Base-by-base conservation (phyloP, 2,113 vertebrate species). In the Mesembrinibis cayennensis region DNA sequence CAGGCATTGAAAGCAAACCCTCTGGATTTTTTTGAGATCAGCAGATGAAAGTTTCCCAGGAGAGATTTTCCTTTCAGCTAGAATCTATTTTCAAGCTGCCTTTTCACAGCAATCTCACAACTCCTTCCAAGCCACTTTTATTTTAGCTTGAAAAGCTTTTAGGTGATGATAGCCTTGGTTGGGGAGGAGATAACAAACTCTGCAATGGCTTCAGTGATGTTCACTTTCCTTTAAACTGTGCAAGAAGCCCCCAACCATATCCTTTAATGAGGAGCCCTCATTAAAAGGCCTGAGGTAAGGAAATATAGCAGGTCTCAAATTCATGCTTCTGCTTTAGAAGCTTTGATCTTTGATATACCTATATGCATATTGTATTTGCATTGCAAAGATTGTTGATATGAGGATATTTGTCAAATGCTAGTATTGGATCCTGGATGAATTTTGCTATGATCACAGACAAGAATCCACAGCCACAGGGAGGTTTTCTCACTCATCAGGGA, bases 71-170 rank as follows among this genome's bases (percentile, higher is more conserved):
- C 63, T 76, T 94, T 94, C 61, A 78, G 58, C 30, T 83, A 73
- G 55, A 78, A 88, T 71, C 88, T 94, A 27, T 94, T 95, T 94
- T 81, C 89, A 87, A 89, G 70, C 29, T 89, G 59, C 55, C 38
- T 94, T 94, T 90, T 84, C 72, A 40, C 63, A 89, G 89, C 89
- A 79, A 74, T 93, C 86, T 74, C 14, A 2, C 89, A 52, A 25
- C 59, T 88, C n/a, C 67, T 92, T 95, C 67, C 71, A 77, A 89
- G 27, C 12, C 17, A 34, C 80, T 94, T 82, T 95, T 74, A 71
- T 90, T 97, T 93, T 25, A 83, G 61, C 56, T 87, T 84, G 65
- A 82, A 84, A 92, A 89, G 72, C 80, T 90, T 93, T 92, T 81
- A 89, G 76, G 69, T 85, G 78, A 74, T 87, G 73, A 76, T 72